A percentile compares a stretch with the other conserved stretches of the same genome.
These are phyloP conservation scores for Xenus cinereus DNA, from an alignment of 2,113 vertebrate genomes.

Conservation along the genomic window DNA sequence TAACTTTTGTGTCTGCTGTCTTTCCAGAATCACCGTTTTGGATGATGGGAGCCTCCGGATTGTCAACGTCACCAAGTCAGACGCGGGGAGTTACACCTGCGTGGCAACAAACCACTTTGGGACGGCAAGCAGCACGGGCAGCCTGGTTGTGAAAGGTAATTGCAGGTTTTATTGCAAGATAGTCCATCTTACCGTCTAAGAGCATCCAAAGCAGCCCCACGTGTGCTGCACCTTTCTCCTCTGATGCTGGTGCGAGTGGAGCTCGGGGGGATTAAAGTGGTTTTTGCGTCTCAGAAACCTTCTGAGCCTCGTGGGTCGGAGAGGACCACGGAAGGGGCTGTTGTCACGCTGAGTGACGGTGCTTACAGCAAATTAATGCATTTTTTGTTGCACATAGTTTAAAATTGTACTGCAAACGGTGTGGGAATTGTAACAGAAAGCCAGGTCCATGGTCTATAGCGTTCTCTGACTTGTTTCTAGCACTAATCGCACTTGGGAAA, in stretches of 20 bases:
- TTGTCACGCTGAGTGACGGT: neutral
- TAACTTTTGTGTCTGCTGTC: neutral
- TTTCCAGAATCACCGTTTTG: constrained; percentile 82
- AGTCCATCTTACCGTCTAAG: neutral
- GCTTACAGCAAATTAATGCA: neutral
- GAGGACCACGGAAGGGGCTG: neutral
- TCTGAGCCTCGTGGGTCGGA: neutral
- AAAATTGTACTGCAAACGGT: neutral
- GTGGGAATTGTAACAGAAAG: neutral
- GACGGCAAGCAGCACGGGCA: constrained; percentile 90
- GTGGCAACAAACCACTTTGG: constrained; percentile 93
- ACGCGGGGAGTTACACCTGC: constrained; percentile 90
- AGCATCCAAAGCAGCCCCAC: neutral
- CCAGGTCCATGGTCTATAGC: no score
- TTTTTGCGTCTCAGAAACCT: neutral
- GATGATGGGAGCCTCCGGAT: constrained; percentile 91
- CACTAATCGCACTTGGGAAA: neutral
- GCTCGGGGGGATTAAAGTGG: neutral
- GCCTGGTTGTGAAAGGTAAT: constrained; percentile 91
- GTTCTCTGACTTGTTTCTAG: neutral
- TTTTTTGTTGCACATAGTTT: neutral
- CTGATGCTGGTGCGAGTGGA: neutral
- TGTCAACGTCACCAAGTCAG: constrained; percentile 86
- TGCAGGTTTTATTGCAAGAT: accelerated
- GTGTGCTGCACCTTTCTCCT: neutral